Evolutionary conservation across 1,140 invertebrate species (phyloP), one percentile per base, ranked within the genome.

Genomic region (Drosophila subpulchrella): DNA sequence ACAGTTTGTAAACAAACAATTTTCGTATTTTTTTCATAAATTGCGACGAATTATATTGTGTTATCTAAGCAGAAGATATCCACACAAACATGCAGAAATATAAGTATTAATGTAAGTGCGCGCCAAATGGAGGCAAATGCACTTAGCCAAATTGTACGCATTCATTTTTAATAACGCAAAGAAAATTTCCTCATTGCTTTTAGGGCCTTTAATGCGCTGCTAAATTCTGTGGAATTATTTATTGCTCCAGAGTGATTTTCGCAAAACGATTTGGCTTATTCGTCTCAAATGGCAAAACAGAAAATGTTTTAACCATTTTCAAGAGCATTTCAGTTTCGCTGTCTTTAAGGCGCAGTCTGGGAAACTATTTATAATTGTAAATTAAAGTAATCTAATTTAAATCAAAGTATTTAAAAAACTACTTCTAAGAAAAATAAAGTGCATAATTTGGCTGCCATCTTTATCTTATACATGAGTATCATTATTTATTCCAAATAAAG

Each of bases 31-130:
- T 82, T 67, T 71, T 81, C 80, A 67, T 67, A 75, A 86, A 86
- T 75, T 81, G 83, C 78, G 83, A 78, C 78, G 70, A 68, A 58
- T 61, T 73, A 50, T 59, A 73, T 20, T 78, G 51, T 56, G 63
- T 82, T 86, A 85, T 86, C 82, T 81, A 78, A 85, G 81, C 76
- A 75, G 56, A 60, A 71, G 57, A 54, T 62, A 75, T 72, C 27
- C 42, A 34, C 34, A 56, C 20, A 30, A 0, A 42, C 4, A 46
- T 24, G 46, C 24, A 60, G 7, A 57, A 36, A 41, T 47, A 47
- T 42, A 57, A 8, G 17, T 51, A 51, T 50, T 27, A 30, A 48
- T 59, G 34, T 55, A 41, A 47, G 20, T 72, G 27, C 53, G 38
- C 24, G n/a, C 20, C 36, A 11, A 44, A 46, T 27, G 38, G 34